phyloP scores from a whole-genome alignment of 2,113 vertebrate genomes.

The Chlorodrepanis virens region DNA sequence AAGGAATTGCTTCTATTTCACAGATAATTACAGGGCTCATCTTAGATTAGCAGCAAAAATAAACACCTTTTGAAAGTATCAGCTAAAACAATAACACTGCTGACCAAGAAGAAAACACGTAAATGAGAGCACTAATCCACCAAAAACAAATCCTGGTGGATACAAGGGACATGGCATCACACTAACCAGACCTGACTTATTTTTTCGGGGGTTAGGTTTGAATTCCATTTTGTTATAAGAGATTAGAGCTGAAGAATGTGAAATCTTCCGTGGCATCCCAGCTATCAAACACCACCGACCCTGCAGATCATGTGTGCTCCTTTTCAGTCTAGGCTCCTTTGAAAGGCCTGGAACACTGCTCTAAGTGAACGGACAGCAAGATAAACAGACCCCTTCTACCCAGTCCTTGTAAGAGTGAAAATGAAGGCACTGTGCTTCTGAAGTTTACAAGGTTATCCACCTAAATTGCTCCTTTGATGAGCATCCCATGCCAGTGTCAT shows the following conservation, averaged over 20 bases:
- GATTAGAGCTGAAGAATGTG: conserved; percentile 39
- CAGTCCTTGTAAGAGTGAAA: background rate
- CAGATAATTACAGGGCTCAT: conserved; percentile 37
- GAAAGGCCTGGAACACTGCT: background rate
- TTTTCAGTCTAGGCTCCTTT: background rate
- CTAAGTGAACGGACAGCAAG: background rate
- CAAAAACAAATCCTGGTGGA: conserved; percentile 14
- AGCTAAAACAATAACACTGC: conserved; percentile 25
- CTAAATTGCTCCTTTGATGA: background rate
- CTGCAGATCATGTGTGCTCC: background rate
- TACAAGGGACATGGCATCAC: background rate
- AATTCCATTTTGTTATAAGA: conserved; percentile 49
- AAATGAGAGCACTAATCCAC: conserved; percentile 18
- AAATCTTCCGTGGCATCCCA: background rate
- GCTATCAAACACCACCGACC: background rate
- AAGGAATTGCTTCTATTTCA: conserved; percentile 9
- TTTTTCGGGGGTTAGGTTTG: background rate
- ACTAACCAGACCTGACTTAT: background rate
- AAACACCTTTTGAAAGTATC: conserved; percentile 35
- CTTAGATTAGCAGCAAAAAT: conserved; percentile 51
- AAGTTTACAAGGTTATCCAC: background rate
- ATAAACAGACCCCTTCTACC: background rate
- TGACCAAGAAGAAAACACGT: conserved; percentile 26
- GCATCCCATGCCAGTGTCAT: background rate
- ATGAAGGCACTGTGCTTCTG: background rate